These are phyloP conservation scores for Andrena camellia DNA, from an alignment of 2,888 invertebrate genomes.

Conservation along the genomic window DNA sequence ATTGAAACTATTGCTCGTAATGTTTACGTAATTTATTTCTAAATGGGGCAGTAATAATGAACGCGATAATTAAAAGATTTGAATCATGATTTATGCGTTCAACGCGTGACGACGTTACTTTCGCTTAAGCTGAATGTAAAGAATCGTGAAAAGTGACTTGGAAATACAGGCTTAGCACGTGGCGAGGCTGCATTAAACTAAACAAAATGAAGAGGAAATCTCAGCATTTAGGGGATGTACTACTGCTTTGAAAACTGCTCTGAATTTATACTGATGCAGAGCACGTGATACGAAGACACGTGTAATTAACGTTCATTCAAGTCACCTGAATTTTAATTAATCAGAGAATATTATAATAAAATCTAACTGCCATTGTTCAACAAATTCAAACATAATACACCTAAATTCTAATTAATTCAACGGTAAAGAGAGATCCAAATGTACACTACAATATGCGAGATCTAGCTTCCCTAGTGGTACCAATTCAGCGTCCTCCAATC, in stretches of 20 bases:
- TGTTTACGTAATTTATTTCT: neutral
- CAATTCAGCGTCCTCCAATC: too few species aligned
- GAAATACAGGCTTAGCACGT: neutral
- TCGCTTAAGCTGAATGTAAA: neutral
- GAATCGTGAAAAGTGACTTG: neutral
- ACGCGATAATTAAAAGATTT: neutral
- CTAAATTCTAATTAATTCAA: too few species aligned
- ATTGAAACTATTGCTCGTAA: neutral
- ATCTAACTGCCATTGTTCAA: too few species aligned
- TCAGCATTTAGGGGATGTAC: neutral
- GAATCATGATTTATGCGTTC: neutral
- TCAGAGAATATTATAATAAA: too few species aligned
- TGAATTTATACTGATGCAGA: neutral
- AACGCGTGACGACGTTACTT: slow-evolving; percentile 27
- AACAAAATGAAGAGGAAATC: slow-evolving; percentile 6
- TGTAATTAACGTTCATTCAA: slow-evolving; percentile 3
- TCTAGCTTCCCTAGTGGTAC: too few species aligned
- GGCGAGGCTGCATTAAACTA: neutral
- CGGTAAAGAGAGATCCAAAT: too few species aligned
- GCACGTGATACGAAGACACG: neutral
- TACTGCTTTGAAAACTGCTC: neutral
- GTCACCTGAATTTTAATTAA: neutral
- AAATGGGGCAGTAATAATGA: neutral
- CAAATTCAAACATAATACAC: neutral
- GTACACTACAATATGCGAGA: too few species aligned